phyloP scores from a whole-genome alignment of 2,113 vertebrate species.

The Asarcornis scutulata region DNA sequence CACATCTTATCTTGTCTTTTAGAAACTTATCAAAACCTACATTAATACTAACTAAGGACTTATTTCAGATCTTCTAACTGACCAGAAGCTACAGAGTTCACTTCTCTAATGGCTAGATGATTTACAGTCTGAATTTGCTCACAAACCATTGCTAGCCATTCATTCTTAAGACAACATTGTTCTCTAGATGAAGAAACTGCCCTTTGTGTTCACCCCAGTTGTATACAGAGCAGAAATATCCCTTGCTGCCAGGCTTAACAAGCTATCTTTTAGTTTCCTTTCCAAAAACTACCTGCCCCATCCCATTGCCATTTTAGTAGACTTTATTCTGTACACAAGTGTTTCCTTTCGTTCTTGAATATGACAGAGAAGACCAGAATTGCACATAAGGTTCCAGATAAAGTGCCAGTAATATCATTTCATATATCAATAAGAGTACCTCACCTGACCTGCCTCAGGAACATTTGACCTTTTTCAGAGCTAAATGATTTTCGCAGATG shows the following conservation, averaged over 20 bases:
- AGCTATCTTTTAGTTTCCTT: not conserved
- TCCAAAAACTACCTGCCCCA: not conserved
- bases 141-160: fast-evolving
- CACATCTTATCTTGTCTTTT: not conserved
- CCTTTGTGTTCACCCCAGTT: not conserved
- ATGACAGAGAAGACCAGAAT: not conserved
- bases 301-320: not conserved
- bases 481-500: not conserved
- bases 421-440: not conserved
- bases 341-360: not conserved
- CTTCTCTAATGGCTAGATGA: not conserved
- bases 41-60: not conserved
- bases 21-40: not conserved
- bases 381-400: not conserved
- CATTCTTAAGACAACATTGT: fast-evolving
- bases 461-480: not conserved
- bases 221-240: not conserved
- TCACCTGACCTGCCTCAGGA: not conserved
- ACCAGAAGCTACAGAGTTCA: not conserved
- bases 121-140: not conserved
- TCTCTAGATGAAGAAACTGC: not conserved
- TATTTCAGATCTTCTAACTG: not conserved
- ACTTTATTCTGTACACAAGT: not conserved
- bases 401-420: not conserved
- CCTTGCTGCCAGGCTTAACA: not conserved